Evolutionary conservation across 64 coral and sea anemone species (phyloP).

Genomic region (Montipora sp.): DNA sequence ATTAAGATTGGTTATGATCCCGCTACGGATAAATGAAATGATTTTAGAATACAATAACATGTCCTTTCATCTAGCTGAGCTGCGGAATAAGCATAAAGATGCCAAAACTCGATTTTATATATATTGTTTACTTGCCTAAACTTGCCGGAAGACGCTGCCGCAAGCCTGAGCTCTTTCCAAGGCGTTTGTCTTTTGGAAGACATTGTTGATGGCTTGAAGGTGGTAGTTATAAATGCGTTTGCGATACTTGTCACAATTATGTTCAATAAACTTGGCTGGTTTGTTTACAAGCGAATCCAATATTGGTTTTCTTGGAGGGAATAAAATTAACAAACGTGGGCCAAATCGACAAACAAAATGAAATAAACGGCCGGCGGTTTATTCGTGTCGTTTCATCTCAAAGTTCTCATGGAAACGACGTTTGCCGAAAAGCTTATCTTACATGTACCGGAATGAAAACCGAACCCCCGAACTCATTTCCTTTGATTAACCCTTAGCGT

Average conservation of each 20-base stretch:
- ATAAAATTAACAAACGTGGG: neutral
- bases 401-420: conserved; percentile 35
- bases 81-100: too few species aligned
- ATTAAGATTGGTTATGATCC: too few species aligned
- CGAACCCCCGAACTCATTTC: neutral
- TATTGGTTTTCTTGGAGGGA: neutral
- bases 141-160: conserved; percentile 60
- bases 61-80: too few species aligned
- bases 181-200: neutral
- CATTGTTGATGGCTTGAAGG: neutral
- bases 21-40: too few species aligned
- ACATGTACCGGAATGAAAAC: neutral
- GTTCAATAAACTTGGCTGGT: neutral
- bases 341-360: neutral
- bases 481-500: conserved; percentile 19
- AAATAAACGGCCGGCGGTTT: neutral
- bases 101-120: too few species aligned
- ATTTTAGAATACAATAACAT: too few species aligned
- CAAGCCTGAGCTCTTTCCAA: conserved; percentile 80
- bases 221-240: neutral
- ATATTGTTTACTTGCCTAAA: conserved; percentile 70
- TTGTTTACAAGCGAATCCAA: conserved; percentile 34
- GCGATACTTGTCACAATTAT: neutral
- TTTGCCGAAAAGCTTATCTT: too few species aligned
- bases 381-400: conserved; percentile 12